Percentiles rank a stretch among this genome's conserved stretches.
These are phyloP conservation scores for Eurytoma californica DNA, from an alignment of 2,888 invertebrate species.

Conservation along the genomic window DNA sequence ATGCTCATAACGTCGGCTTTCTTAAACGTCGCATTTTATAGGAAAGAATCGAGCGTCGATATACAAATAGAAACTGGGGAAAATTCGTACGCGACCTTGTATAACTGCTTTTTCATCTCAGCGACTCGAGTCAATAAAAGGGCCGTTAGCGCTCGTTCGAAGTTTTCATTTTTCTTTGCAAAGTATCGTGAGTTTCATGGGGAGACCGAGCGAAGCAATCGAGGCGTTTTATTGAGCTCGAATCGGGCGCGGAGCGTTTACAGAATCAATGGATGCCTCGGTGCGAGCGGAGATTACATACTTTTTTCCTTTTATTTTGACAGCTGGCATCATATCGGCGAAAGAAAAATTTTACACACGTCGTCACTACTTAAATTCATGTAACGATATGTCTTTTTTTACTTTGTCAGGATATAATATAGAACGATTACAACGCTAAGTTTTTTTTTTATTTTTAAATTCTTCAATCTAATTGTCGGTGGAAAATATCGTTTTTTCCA, in stretches of 20 bases:
- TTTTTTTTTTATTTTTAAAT: constrained; percentile 19
- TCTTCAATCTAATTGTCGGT: constrained; percentile 31
- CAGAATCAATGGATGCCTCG: too few relatives aligned
- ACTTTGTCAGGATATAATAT: constrained; percentile 58
- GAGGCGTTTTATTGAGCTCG: constrained; percentile 18
- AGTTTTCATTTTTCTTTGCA: neutral
- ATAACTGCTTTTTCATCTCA: constrained; percentile 30
- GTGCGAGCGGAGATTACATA: too few relatives aligned
- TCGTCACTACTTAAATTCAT: constrained; percentile 56
- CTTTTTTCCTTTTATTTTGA: neutral
- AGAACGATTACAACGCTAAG: constrained; percentile 55
- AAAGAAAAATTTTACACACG: constrained; percentile 42
- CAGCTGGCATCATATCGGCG: constrained; percentile 18
- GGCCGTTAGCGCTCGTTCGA: neutral
- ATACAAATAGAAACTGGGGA: constrained; percentile 37
- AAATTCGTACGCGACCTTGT: constrained; percentile 56
- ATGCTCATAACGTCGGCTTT: constrained; percentile 37
- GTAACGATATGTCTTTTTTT: constrained; percentile 63
- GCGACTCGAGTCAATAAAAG: constrained; percentile 13
- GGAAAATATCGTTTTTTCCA: constrained; percentile 45
- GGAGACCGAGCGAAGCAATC: neutral
- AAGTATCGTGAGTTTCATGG: neutral
- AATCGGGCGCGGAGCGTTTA: neutral
- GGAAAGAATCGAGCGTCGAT: constrained; percentile 50
- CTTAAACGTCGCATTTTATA: constrained; percentile 12